Conservation (phyloP, 2,888 invertebrate genomes). For the Drosophila atroscutellata region DNA sequence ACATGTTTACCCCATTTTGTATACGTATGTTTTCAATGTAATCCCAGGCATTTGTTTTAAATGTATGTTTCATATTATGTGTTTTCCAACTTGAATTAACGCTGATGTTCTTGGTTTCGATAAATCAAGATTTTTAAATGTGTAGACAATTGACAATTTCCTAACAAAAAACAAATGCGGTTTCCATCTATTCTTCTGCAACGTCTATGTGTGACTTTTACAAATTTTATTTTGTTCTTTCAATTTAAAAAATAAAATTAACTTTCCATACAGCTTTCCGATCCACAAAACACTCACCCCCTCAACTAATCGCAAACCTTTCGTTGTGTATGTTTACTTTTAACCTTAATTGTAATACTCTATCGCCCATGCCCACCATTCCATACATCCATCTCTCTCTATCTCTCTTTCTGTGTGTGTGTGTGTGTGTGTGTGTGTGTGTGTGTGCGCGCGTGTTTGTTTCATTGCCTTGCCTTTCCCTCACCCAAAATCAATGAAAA, state of each 20-base stretch:
- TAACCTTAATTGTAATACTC: slow-evolving; percentile 45
- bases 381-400: slow-evolving; percentile 40
- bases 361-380: slow-evolving; percentile 58
- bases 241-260: slow-evolving; percentile 14
- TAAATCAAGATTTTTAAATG: slow-evolving; percentile 23
- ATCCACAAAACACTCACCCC: slow-evolving; percentile 46
- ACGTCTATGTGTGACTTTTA: slow-evolving; percentile 83
- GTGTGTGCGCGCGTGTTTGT: slow-evolving; percentile 20
- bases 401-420: slow-evolving; percentile 19
- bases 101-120: neutral
- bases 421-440: slow-evolving; percentile 41
- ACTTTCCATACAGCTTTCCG: slow-evolving; percentile 67
- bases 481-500: slow-evolving; percentile 26
- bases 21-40: slow-evolving; percentile 48
- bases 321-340: slow-evolving; percentile 64
- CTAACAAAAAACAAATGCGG: slow-evolving; percentile 29
- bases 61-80: slow-evolving; percentile 44
- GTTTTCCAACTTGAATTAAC: slow-evolving; percentile 21
- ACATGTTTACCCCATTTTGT: slow-evolving; percentile 34
- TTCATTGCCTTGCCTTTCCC: slow-evolving; percentile 40
- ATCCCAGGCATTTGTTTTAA: slow-evolving; percentile 34
- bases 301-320: slow-evolving; percentile 34
- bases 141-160: slow-evolving; percentile 33
- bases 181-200: slow-evolving; percentile 77
- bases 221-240: slow-evolving; percentile 42